Evolutionary conservation across 2,113 vertebrate genomes (phyloP).

Genomic region (Myocastor coypus): DNA sequence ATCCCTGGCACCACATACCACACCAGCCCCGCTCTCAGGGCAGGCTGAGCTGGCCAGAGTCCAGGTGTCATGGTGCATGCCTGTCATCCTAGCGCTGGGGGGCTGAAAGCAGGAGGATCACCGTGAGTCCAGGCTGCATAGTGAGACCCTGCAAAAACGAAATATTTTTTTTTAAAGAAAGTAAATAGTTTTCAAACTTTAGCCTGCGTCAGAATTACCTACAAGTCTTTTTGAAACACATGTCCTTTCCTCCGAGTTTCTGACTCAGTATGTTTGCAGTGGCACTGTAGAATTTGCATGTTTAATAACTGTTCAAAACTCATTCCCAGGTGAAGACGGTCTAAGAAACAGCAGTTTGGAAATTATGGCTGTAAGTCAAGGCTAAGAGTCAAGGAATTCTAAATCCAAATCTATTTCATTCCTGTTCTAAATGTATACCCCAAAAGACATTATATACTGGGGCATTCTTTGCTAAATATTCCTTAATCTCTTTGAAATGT

Average conservation of each 20-base stretch:
- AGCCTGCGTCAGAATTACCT: neutral
- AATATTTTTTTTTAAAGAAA: no score
- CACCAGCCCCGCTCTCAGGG: no score
- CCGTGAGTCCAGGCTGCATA: no score
- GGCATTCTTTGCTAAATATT: neutral
- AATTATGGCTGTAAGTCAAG: neutral
- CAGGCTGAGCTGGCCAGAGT: no score
- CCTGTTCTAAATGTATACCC: neutral
- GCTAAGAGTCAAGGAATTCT: slow-evolving; percentile 9
- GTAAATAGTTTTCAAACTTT: neutral
- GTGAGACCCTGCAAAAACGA: no score
- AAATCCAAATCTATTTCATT: neutral
- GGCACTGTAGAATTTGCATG: neutral
- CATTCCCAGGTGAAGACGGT: neutral
- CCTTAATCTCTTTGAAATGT: slow-evolving; percentile 28
- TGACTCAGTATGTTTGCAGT: neutral
- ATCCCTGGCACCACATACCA: no score
- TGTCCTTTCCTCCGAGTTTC: neutral
- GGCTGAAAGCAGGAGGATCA: no score
- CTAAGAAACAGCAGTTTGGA: neutral
- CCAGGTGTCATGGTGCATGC: no score
- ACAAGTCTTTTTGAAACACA: neutral
- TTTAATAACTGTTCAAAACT: neutral
- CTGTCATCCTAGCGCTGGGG: no score
- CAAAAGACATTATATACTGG: neutral